Percentiles rank a stretch among this genome's conserved stretches.
Evolutionary conservation across 2,797 vertebrate genomes (phyloP).

Genomic region (Cephalopachus bancanus): DNA sequence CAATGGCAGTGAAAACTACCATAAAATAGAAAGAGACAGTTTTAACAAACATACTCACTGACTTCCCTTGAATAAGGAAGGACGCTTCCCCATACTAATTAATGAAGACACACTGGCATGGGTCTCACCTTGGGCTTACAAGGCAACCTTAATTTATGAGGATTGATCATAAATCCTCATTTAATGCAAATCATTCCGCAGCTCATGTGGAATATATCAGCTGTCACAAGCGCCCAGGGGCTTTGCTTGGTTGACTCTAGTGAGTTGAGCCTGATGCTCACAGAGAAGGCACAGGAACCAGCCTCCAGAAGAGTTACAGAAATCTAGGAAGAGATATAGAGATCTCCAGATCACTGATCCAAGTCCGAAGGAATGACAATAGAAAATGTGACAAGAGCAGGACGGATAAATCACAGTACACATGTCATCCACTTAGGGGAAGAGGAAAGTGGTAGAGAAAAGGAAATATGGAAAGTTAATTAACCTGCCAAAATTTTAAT

Average conservation of each 20-base stretch:
- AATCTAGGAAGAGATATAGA: not conserved
- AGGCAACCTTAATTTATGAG: constrained; percentile 76
- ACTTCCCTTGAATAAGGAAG: not conserved
- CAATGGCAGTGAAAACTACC: rapidly evolving
- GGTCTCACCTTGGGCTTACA: constrained; percentile 68
- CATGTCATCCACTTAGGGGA: constrained; percentile 10
- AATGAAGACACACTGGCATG: constrained; percentile 37
- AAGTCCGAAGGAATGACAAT: constrained; percentile 42
- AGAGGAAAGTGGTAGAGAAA: not conserved
- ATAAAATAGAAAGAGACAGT: rapidly evolving
- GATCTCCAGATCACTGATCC: constrained; percentile 34
- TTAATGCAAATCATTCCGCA: constrained; percentile 69
- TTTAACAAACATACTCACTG: rapidly evolving
- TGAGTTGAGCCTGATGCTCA: constrained; percentile 68
- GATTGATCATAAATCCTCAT: constrained; percentile 85
- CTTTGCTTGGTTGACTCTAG: constrained; percentile 53
- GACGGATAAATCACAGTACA: constrained; percentile 29
- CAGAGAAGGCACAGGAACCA: constrained; percentile 16
- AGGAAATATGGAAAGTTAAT: constrained; percentile 26
- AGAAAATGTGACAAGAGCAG: not conserved
- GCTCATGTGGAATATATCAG: constrained; percentile 63
- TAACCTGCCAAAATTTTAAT: constrained; percentile 58
- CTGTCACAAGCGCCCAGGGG: constrained; percentile 51
- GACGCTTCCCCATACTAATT: constrained; percentile 61
- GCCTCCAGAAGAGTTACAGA: constrained; percentile 32